phyloP scores from a whole-genome alignment of 2,888 invertebrate genomes.

The Gryllus longicercus region DNA sequence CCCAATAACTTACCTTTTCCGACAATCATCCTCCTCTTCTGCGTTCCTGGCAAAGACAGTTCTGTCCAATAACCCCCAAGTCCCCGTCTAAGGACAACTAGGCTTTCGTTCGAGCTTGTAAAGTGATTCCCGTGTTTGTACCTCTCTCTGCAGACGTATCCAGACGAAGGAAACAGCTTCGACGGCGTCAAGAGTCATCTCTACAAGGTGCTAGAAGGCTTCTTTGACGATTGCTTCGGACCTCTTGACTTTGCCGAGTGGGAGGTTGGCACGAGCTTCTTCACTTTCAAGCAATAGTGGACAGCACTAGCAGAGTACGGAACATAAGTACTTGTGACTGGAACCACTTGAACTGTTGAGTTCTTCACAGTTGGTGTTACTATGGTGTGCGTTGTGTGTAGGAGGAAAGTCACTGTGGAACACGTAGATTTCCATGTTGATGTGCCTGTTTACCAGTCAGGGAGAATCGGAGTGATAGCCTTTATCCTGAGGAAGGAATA shows the following conservation, averaged over 20 bases:
- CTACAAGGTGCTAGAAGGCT: constrained; percentile 80
- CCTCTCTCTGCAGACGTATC: constrained; percentile 64
- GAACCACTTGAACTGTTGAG: background rate
- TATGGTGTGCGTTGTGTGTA: constrained; percentile 1
- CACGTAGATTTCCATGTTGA: constrained; percentile 9
- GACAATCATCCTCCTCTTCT: too few species aligned
- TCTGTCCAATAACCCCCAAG: too few species aligned
- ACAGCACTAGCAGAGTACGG: background rate
- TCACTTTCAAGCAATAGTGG: constrained; percentile 48
- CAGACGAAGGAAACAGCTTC: constrained; percentile 79
- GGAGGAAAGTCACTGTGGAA: background rate
- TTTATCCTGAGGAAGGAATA: background rate
- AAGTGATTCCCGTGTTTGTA: background rate
- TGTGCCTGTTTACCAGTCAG: constrained; percentile 11
- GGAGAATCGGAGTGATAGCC: background rate
- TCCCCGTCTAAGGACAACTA: too few species aligned
- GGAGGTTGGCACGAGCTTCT: constrained; percentile 59
- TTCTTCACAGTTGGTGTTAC: background rate
- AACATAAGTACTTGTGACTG: background rate
- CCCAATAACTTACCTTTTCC: too few species aligned
- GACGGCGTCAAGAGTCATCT: constrained; percentile 71
- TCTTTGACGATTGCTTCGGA: constrained; percentile 80
- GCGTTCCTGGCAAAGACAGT: too few species aligned
- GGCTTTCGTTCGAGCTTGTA: too few species aligned
- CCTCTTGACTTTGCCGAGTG: constrained; percentile 66